Evolutionary conservation across 2,113 vertebrate genomes (phyloP).

Genomic region (Spermophilus dauricus): DNA sequence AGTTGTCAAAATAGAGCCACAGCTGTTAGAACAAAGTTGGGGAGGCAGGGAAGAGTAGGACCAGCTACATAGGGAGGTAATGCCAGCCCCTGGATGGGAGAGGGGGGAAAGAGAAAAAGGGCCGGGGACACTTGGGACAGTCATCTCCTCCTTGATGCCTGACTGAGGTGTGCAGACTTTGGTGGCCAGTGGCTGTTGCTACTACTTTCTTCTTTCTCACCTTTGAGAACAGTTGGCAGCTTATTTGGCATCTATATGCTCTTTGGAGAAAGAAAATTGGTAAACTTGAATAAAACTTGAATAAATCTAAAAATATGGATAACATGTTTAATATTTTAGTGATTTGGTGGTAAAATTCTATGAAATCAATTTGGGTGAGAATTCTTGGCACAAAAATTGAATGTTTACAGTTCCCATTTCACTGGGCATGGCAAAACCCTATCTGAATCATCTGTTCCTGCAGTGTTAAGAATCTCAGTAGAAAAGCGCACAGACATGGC

Average conservation of each 20-base stretch:
- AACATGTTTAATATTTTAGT: slow-evolving; percentile 28
- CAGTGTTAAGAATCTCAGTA: neutral
- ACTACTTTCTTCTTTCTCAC: neutral
- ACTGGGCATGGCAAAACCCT: neutral
- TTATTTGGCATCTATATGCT: neutral
- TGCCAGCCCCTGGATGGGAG: too few species aligned
- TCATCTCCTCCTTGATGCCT: neutral
- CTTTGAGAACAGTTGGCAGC: neutral
- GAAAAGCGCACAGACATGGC: slow-evolving; percentile 11
- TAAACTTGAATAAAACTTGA: neutral
- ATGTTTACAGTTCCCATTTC: slow-evolving; percentile 1
- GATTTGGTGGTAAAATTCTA: slow-evolving; percentile 11
- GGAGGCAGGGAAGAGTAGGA: too few species aligned
- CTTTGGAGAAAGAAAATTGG: slow-evolving; percentile 1
- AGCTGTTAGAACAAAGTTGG: neutral
- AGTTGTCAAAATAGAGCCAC: neutral
- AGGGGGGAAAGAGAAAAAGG: neutral
- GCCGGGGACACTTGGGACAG: accelerated
- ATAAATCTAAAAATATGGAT: neutral
- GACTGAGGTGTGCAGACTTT: neutral
- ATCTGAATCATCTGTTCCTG: slow-evolving; percentile 48
- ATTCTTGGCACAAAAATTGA: neutral
- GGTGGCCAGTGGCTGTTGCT: neutral
- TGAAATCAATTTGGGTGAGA: neutral
- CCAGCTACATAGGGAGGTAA: neutral